Evolutionary conservation across 1,140 invertebrate genomes (phyloP), one percentile per base, ranked within the genome.

Genomic region (Drosophila elegans): DNA sequence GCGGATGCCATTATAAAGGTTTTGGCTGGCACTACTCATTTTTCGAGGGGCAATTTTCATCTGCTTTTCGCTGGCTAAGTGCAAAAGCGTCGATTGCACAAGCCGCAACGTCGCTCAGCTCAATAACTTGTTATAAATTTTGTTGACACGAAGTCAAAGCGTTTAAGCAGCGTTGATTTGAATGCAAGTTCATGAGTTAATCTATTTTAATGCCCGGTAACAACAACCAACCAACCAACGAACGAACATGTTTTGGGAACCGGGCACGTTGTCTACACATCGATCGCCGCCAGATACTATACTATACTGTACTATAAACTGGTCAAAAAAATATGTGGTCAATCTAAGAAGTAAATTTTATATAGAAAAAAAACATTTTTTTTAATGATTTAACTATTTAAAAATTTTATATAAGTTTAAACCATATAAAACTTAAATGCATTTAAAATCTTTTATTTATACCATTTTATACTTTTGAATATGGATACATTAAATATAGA

Each of bases 131-230:
- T 80, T 85, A 77, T 80, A 80, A 84, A 85, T 85, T 86, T 81
- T 74, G 69, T 84, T 86, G 82, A 85, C 82, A 85, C 82, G 78
- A 85, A 80, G 77, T 85, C 82, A 81, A 85, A 85, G 74, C 82
- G 78, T 74, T 84, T 86, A 44, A 66, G 75, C 54, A 85, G 80
- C 81, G 73, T 77, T 80, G 77, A 80, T 85, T 85, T 85, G 82
- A 86, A 81, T 86, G 81, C 81, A 78, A 74, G 82, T 86, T 85
- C 82, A 85, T 86, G 82, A 85, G 82, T 86, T 86, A 86, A 85
- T 85, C 82, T 86, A 85, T 78, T 85, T 85, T 72, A 83, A 82
- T 82, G 79, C 59, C 78, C 59, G 72, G 41, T 64, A 59, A 54
- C 60, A 48, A 13, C 29, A 32, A 32, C 29, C 2, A 32, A 32